phyloP scores from a whole-genome alignment of 2,888 invertebrate species.

The Apodemia mormo region DNA sequence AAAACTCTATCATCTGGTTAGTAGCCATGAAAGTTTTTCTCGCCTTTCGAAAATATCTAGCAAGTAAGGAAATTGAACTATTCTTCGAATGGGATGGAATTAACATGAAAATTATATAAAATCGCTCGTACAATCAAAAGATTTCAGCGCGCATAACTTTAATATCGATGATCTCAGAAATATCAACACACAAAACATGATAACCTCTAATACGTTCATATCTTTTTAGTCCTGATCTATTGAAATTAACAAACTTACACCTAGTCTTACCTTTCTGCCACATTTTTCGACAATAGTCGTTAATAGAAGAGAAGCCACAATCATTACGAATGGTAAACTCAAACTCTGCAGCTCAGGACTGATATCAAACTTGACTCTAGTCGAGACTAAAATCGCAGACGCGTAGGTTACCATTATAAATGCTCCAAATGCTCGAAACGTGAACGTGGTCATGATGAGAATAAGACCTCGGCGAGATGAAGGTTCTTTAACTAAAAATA shows the following conservation, averaged over 20 bases:
- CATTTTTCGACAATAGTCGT: constrained; percentile 41
- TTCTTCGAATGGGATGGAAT: no score
- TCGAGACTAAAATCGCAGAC: constrained; percentile 42
- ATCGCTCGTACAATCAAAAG: no score
- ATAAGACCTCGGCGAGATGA: constrained; percentile 49
- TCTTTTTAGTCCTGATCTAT: neutral
- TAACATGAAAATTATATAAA: no score
- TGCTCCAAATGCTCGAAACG: constrained; percentile 44
- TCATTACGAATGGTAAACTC: constrained; percentile 49
- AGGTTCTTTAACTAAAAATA: constrained; percentile 49
- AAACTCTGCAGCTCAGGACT: constrained; percentile 48
- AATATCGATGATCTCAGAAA: no score
- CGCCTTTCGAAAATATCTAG: no score
- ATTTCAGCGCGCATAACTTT: no score
- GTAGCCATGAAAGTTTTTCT: no score
- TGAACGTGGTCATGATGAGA: constrained; percentile 41
- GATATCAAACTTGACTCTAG: constrained; percentile 40
- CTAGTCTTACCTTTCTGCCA: constrained; percentile 32
- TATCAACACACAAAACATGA: no score
- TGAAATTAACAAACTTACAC: neutral
- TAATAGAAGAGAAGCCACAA: constrained; percentile 43
- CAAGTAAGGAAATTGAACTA: no score
- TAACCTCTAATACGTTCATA: no score
- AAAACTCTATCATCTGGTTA: no score
- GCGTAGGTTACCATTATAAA: constrained; percentile 48